phyloP scores from a whole-genome alignment of 1,140 invertebrate genomes.

The Vanessa tameamea region DNA sequence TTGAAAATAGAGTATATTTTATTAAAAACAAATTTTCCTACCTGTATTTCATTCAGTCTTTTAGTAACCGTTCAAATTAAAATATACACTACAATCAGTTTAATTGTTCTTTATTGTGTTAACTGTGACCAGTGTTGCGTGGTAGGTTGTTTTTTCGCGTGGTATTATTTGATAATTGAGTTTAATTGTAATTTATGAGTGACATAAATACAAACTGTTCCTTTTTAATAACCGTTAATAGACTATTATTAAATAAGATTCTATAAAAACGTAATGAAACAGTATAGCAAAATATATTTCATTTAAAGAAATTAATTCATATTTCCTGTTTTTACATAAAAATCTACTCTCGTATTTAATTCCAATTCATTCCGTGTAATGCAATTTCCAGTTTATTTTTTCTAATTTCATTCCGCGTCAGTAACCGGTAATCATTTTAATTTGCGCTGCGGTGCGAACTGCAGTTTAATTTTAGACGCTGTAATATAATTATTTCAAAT shows the following conservation, averaged over 20 bases:
- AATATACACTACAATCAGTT: background rate
- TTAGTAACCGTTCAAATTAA: background rate
- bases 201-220: background rate
- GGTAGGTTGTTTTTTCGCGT: background rate
- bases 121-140: background rate
- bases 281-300: no score
- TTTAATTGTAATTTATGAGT: constrained; percentile 5
- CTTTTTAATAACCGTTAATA: no score
- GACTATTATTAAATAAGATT: no score
- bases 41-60: background rate
- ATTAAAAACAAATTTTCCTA: background rate
- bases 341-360: background rate
- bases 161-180: background rate
- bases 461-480: background rate
- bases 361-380: constrained; percentile 5
- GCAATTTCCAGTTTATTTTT: constrained; percentile 15
- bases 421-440: constrained; percentile 10
- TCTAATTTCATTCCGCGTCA: constrained; percentile 10
- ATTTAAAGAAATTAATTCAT: no score
- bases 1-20: background rate
- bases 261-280: no score
- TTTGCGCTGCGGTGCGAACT: background rate
- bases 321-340: background rate
- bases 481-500: background rate
- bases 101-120: background rate